Percentiles rank a stretch among this genome's conserved stretches.
phyloP scores from a whole-genome alignment of 2,113 vertebrate genomes.

The Calidris pugnax region DNA sequence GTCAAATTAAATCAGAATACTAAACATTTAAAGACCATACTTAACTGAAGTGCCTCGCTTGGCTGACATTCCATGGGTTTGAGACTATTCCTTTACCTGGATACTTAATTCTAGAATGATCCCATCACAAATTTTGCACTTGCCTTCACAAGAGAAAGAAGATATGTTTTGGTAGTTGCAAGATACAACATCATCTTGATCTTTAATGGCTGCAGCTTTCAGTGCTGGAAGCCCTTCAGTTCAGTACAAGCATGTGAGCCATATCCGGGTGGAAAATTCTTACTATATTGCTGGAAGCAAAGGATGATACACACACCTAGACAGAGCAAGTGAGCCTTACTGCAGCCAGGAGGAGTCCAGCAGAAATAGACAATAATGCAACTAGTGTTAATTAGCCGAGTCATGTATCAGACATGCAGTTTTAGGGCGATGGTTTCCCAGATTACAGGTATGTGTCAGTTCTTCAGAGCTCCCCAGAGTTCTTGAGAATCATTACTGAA shows the following conservation, averaged over 20 bases:
- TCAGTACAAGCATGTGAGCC: not conserved
- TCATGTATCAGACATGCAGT: not conserved
- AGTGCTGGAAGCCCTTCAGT: not conserved
- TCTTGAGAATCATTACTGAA: not conserved
- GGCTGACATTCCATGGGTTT: not conserved
- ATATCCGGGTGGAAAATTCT: not conserved
- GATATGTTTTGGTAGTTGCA: rapidly evolving
- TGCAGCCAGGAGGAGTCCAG: not conserved
- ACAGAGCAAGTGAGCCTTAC: not conserved
- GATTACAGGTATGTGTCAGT: not conserved
- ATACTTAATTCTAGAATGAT: not conserved
- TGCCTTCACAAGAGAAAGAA: not conserved
- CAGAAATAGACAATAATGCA: not conserved
- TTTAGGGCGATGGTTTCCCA: not conserved
- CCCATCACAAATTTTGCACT: not conserved
- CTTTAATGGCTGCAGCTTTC: not conserved
- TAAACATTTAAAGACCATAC: not conserved
- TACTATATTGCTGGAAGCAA: not conserved
- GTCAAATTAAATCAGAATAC: not conserved
- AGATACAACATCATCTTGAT: not conserved
- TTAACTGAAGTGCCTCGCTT: not conserved
- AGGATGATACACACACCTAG: not conserved
- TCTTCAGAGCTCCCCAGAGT: not conserved
- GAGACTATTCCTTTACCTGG: not conserved
- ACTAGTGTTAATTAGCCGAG: not conserved